These are phyloP conservation scores for Diploptera punctata DNA, from an alignment of 2,888 invertebrate genomes.

Conservation along the genomic window DNA sequence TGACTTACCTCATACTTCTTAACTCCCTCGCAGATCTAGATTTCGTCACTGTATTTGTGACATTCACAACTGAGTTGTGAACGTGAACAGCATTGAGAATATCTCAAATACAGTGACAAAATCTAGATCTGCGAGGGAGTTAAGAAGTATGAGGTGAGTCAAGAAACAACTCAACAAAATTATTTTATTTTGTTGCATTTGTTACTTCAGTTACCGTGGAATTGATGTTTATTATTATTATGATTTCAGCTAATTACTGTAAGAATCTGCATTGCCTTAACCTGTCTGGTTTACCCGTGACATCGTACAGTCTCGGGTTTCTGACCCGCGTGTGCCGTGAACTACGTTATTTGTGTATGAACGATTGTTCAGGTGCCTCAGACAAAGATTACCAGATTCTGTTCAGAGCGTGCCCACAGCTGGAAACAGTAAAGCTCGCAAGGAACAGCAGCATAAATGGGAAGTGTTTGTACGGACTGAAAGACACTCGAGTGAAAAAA, in stretches of 20 bases:
- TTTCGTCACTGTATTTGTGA: too few relatives aligned
- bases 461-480: slow-evolving; percentile 49
- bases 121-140: too few relatives aligned
- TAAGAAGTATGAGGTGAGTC: too few relatives aligned
- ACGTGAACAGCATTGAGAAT: too few relatives aligned
- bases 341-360: slow-evolving; percentile 58
- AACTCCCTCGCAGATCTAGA: too few relatives aligned
- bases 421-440: slow-evolving; percentile 48
- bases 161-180: too few relatives aligned
- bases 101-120: too few relatives aligned
- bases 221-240: not conserved
- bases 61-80: too few relatives aligned
- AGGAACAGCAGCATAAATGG: slow-evolving; percentile 47
- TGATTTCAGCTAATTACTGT: slow-evolving; percentile 50
- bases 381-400: slow-evolving; percentile 51
- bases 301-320: slow-evolving; percentile 59
- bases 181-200: too few relatives aligned
- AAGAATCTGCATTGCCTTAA: slow-evolving; percentile 62
- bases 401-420: slow-evolving; percentile 49
- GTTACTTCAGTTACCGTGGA: not conserved
- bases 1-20: too few relatives aligned
- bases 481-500: slow-evolving; percentile 49
- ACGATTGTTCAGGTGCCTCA: slow-evolving; percentile 55
- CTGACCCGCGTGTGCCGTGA: slow-evolving; percentile 60
- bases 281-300: slow-evolving; percentile 59